Conservation (phyloP, 2,888 invertebrate genomes). For the Aporophyla nigra region DNA sequence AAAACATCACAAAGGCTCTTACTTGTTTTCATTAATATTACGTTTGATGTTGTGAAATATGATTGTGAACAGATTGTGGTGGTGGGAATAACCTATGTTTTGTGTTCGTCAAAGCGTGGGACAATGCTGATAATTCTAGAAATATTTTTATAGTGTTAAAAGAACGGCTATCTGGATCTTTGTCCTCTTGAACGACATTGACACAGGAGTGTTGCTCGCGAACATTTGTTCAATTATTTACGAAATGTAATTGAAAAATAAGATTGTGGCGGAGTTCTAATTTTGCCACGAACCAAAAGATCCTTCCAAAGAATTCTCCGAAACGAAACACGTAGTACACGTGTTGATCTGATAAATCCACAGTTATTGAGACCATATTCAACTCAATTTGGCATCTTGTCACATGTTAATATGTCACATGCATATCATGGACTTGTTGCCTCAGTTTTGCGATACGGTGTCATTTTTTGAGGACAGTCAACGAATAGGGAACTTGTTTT, state of each 20-base stretch:
- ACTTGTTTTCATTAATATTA: slow-evolving; percentile 51
- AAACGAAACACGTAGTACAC: not conserved
- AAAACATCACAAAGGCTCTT: slow-evolving; percentile 48
- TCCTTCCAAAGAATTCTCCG: not conserved
- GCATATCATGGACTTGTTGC: no score
- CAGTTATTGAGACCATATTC: not conserved
- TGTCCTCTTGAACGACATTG: not conserved
- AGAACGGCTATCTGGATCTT: not conserved
- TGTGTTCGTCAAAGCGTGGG: not conserved
- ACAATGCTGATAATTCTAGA: not conserved
- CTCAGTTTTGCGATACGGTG: no score
- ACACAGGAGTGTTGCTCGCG: not conserved
- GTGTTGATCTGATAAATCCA: not conserved
- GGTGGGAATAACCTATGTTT: not conserved
- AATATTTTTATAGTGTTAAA: not conserved
- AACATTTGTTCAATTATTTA: not conserved
- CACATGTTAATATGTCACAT: no score
- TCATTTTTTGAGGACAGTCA: no score
- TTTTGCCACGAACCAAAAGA: no score
- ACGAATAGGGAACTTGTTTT: no score
- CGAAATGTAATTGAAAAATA: not conserved
- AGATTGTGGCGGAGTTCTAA: not conserved
- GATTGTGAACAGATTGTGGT: not conserved
- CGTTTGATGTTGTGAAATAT: slow-evolving; percentile 4
- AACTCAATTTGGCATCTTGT: not conserved